phyloP scores from a whole-genome alignment of 2,888 invertebrate genomes.

The Melieria picta region DNA sequence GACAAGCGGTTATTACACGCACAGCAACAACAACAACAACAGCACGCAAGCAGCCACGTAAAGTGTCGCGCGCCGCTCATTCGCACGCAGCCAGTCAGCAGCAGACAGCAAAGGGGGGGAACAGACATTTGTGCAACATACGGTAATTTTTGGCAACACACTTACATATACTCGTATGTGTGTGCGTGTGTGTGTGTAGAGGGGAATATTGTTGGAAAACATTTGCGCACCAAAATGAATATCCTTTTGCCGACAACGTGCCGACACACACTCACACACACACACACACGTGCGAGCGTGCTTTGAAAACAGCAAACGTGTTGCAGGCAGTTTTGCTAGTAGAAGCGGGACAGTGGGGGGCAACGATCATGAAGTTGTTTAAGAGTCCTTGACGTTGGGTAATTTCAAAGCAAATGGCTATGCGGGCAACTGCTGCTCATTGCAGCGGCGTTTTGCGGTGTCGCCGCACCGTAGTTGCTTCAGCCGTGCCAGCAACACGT shows the following conservation, averaged over 20 bases:
- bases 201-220: slow-evolving; percentile 26
- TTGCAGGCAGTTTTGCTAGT: not conserved
- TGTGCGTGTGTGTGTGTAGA: slow-evolving; percentile 13
- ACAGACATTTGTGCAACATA: slow-evolving; percentile 17
- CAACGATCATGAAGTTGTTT: slow-evolving; percentile 49
- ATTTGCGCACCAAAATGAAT: slow-evolving; percentile 2
- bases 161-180: slow-evolving; percentile 22
- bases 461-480: not conserved
- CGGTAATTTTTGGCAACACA: slow-evolving; percentile 39
- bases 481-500: not conserved
- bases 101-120: slow-evolving; percentile 6
- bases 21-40: slow-evolving; percentile 30
- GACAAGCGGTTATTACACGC: slow-evolving; percentile 57
- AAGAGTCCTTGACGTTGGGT: slow-evolving; percentile 51
- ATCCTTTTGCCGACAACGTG: not conserved
- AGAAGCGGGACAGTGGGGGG: slow-evolving; percentile 20
- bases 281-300: too few relatives aligned
- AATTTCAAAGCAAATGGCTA: slow-evolving; percentile 48
- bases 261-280: too few relatives aligned
- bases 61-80: slow-evolving; percentile 27
- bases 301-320: too few relatives aligned
- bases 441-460: not conserved
- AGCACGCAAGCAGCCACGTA: slow-evolving; percentile 9
- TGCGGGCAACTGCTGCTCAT: not conserved
- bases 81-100: slow-evolving; percentile 11